These are phyloP conservation scores for Papilio gigon DNA, from an alignment of 2,888 invertebrate species.

Conservation along the genomic window DNA sequence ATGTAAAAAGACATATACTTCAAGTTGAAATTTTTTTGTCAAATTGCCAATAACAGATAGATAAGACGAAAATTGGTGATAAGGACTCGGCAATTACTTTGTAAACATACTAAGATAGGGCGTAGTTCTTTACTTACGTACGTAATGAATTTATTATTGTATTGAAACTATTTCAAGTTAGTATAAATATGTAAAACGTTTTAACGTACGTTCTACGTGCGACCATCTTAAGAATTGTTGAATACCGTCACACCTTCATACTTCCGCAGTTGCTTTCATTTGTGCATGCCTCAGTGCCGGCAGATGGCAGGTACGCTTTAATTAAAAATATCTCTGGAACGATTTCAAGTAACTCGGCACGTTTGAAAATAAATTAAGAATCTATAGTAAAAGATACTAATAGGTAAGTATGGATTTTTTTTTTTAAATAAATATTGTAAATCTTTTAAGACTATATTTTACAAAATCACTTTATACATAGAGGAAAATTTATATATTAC, in stretches of 20 bases:
- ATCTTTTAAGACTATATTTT: too few species aligned
- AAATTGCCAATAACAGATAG: too few species aligned
- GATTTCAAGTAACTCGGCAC: neutral
- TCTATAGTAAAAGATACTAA: neutral
- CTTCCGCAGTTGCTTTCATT: slow-evolving; percentile 17
- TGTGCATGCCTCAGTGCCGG: slow-evolving; percentile 46
- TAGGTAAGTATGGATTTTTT: too few species aligned
- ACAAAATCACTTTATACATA: too few species aligned
- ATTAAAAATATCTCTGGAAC: slow-evolving; percentile 37
- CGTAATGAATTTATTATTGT: too few species aligned
- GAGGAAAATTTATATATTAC: neutral
- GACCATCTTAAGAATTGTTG: slow-evolving; percentile 16
- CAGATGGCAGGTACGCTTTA: slow-evolving; percentile 48
- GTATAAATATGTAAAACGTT: neutral
- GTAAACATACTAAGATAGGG: too few species aligned
- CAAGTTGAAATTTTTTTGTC: too few species aligned
- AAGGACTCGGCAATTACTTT: too few species aligned
- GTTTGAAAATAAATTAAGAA: neutral
- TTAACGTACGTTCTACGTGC: neutral
- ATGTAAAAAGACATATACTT: too few species aligned
- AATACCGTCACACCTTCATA: slow-evolving; percentile 6
- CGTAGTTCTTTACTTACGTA: too few species aligned
- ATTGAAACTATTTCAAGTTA: neutral
- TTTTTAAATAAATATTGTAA: neutral
- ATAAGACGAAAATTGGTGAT: too few species aligned